Evolutionary conservation across 2,113 vertebrate genomes (phyloP), one percentile per base, ranked within the genome.

Genomic region (Urocitellus parryii): DNA sequence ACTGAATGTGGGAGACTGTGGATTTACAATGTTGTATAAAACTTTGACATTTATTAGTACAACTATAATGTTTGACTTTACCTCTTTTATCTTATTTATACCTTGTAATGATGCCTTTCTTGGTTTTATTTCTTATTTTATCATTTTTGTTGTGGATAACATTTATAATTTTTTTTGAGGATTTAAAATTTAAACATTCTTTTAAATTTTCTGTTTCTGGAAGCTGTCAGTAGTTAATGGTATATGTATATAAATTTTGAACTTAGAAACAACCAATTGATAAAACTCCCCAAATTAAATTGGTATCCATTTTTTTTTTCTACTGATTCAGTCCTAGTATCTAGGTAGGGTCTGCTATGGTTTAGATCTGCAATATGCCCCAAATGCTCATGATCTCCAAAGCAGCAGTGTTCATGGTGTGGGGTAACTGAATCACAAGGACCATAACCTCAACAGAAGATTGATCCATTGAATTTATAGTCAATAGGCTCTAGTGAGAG

Each of bases 51-150:
- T 96, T 93, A 86, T 78, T 63, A 25, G 84, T 94, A 88, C 5
- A 56, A 58, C 34, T 81, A 4, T 51, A 92, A 67, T 25, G 16
- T 61, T 78, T 90, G 48, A 65, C 16, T 86, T 88, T 81, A 56
- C 45, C 16, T 58, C 65, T 80, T 96, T 94, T 74, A 92, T 83
- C 17, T 87, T 86, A 84, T 87, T 94, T 67, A 88, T 94, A 34
- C 16, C 88, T 48, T 88, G 6, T 25, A 68, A 72, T n/a, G 61
- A 67, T 77, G 7, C 7, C 51, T 22, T 81, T 84, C 86, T 93
- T 72, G 16, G 18, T 61, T 77, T 68, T 53, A 83, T 76, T 80
- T 77, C 34, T 85, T 34, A 72, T 67, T 82, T 68, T 25, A 25
- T 9, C 78, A 76, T 72, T 68, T 85, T n/a, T 13, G 70, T 8